A percentile compares a stretch with the other conserved stretches of the same genome.
Evolutionary conservation across 2,888 invertebrate genomes (phyloP).

Genomic region (Dioctria linearis): DNA sequence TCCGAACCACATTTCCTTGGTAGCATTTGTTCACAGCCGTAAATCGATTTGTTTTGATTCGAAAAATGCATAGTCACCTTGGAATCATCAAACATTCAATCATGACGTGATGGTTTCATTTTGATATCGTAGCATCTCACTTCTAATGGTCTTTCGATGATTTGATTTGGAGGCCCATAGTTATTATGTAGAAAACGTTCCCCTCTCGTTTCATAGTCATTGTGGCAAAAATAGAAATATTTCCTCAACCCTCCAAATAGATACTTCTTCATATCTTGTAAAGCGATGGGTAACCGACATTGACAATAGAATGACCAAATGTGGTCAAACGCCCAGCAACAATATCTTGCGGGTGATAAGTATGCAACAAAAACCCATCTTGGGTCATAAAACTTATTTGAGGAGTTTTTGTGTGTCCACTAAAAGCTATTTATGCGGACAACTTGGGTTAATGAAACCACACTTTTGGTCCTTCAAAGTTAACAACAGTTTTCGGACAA

Average conservation of each 20-base stretch:
- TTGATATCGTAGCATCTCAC: constrained; percentile 51
- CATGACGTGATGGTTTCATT: constrained; percentile 59
- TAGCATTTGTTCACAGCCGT: constrained; percentile 3
- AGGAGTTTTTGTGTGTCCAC: constrained; percentile 45
- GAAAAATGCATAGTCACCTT: constrained; percentile 59
- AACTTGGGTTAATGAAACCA: constrained; percentile 57
- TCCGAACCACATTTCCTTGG: constrained; percentile 15
- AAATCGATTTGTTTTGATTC: constrained; percentile 56
- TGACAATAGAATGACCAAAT: constrained; percentile 15
- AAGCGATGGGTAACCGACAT: constrained; percentile 3
- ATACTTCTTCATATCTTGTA: constrained; percentile 1
- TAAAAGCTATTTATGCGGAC: constrained; percentile 46
- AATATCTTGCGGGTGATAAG: constrained; percentile 1
- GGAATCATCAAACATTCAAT: constrained; percentile 60
- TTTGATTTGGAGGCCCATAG: constrained; percentile 46
- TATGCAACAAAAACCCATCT: constrained; percentile 25
- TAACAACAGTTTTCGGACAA: constrained; percentile 38
- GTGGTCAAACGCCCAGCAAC: constrained; percentile 36
- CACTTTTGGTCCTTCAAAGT: constrained; percentile 51
- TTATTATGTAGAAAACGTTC: constrained; percentile 15
- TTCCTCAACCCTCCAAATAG: constrained; percentile 7
- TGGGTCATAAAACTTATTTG: constrained; percentile 32
- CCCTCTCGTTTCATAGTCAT: constrained; percentile 9
- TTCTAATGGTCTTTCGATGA: constrained; percentile 55
- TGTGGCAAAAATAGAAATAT: constrained; percentile 46